phyloP scores from a whole-genome alignment of 2,888 invertebrate species.

The Noctua pronuba region DNA sequence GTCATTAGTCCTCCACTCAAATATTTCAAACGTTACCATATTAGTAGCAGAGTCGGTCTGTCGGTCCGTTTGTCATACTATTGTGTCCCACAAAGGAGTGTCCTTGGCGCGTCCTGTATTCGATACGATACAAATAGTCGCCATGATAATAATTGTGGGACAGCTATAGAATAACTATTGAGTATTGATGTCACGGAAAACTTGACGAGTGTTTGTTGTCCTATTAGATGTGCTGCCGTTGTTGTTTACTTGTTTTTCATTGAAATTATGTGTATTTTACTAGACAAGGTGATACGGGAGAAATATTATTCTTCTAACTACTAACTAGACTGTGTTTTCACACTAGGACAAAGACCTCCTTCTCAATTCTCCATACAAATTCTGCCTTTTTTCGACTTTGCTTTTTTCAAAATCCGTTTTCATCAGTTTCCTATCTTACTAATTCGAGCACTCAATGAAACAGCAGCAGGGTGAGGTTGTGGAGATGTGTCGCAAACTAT shows the following conservation, averaged over 20 bases:
- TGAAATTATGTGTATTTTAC: conserved; percentile 8
- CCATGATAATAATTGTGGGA: conserved; percentile 35
- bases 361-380: not conserved
- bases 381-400: not conserved
- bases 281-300: not conserved
- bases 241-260: conserved; percentile 27
- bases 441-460: no score
- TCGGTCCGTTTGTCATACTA: conserved; percentile 54
- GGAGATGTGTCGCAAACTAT: no score
- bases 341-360: not conserved
- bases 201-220: conserved; percentile 36
- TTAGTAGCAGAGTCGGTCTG: conserved; percentile 36
- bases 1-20: conserved; percentile 47
- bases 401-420: not conserved
- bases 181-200: conserved; percentile 59
- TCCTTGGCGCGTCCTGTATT: conserved; percentile 63
- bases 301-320: not conserved
- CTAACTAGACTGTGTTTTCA: not conserved
- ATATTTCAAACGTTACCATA: conserved; percentile 57
- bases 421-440: not conserved
- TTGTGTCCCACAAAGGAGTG: conserved; percentile 63
- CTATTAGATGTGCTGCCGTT: conserved; percentile 22
- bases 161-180: conserved; percentile 45
- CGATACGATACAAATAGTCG: conserved; percentile 24
- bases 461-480: no score